These are phyloP conservation scores for Galemys pyrenaicus DNA, from an alignment of 2,113 vertebrate genomes.

Conservation along the genomic window DNA sequence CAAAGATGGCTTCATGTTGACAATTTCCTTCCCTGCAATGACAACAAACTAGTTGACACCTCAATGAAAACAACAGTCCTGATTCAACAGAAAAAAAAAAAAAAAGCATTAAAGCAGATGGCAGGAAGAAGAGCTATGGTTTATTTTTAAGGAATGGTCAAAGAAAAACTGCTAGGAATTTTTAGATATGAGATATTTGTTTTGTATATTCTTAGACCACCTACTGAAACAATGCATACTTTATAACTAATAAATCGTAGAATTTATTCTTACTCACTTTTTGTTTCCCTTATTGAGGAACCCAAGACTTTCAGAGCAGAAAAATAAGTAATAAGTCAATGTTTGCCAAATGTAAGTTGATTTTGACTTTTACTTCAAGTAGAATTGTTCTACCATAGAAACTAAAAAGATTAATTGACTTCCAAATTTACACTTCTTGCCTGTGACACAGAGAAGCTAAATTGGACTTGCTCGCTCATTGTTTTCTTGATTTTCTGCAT, in stretches of 20 bases:
- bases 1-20: slow-evolving; percentile 37
- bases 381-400: slow-evolving; percentile 44
- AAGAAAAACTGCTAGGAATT: slow-evolving; percentile 32
- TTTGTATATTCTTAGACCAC: slow-evolving; percentile 39
- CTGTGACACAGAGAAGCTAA: neutral
- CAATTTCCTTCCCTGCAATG: neutral
- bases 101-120: neutral
- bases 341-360: slow-evolving; percentile 42
- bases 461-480: neutral
- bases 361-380: slow-evolving; percentile 40
- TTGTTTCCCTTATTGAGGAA: slow-evolving; percentile 25
- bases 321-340: slow-evolving; percentile 11
- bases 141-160: slow-evolving; percentile 36
- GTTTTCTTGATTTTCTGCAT: neutral
- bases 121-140: neutral
- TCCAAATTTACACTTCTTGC: neutral
- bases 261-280: slow-evolving; percentile 46
- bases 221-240: slow-evolving; percentile 16
- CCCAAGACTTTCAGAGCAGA: slow-evolving; percentile 24
- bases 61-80: slow-evolving; percentile 7
- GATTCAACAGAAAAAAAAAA: slow-evolving; percentile 5
- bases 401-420: neutral
- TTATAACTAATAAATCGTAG: slow-evolving; percentile 12
- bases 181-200: slow-evolving; percentile 37
- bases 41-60: slow-evolving; percentile 27